Evolutionary conservation across 2,797 vertebrate genomes (phyloP).

Genomic region (Emydoidea blandingii): DNA sequence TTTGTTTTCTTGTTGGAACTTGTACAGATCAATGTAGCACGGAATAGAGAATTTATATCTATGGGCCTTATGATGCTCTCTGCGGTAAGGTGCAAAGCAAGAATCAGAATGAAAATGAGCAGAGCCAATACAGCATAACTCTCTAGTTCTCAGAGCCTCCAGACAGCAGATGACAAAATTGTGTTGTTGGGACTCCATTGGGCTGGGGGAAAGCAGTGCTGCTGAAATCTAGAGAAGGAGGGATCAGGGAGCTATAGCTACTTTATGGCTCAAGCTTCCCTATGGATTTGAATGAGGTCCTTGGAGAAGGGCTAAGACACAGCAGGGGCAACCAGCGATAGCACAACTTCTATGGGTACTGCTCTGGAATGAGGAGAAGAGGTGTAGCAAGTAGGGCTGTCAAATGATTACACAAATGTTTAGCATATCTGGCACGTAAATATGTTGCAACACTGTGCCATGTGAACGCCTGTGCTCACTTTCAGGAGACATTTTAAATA

Average conservation of each 20-base stretch:
- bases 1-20: background rate
- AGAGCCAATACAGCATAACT: background rate
- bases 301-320: background rate
- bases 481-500: no score
- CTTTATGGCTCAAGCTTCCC: no score
- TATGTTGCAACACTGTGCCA: no score
- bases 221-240: no score
- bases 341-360: background rate
- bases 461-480: no score
- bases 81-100: background rate
- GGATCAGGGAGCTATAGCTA: background rate
- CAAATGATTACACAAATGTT: no score
- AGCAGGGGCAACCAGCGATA: background rate
- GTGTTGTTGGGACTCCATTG: background rate
- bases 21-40: background rate
- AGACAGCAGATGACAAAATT: background rate
- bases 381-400: background rate
- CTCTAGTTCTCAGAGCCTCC: background rate
- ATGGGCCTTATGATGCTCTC: fast-evolving
- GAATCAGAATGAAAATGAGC: background rate
- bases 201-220: background rate
- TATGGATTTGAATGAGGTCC: background rate
- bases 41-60: background rate
- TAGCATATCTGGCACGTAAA: no score
- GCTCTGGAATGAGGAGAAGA: background rate